Conservation (phyloP, 2,888 invertebrate species). For the Netelia fuscicornis region DNA sequence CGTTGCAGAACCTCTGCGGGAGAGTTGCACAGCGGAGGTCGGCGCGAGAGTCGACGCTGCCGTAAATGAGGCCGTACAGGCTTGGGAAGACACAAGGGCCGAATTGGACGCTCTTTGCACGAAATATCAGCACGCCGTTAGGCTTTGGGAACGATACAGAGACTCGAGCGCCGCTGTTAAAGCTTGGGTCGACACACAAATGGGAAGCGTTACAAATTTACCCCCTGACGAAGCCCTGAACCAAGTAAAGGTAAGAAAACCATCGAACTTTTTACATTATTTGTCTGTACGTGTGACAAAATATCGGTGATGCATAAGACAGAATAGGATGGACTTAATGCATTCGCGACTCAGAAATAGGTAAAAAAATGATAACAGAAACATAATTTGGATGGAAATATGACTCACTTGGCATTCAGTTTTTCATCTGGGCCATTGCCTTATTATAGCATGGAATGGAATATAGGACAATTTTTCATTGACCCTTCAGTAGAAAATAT, state of each 20-base stretch:
- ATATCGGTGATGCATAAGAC: background rate
- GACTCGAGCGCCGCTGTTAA: slow-evolving; percentile 92
- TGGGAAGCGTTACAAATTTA: slow-evolving; percentile 90
- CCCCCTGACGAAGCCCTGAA: slow-evolving; percentile 90
- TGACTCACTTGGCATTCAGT: slow-evolving; percentile 19
- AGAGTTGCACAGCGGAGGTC: slow-evolving; percentile 89
- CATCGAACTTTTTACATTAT: slow-evolving; percentile 33
- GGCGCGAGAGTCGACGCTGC: slow-evolving; percentile 91
- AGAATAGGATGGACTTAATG: background rate
- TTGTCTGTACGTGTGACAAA: background rate
- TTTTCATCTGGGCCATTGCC: slow-evolving; percentile 6
- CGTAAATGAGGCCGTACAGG: slow-evolving; percentile 91
- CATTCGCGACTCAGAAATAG: background rate
- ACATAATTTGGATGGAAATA: background rate
- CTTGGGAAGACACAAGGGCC: slow-evolving; percentile 92
- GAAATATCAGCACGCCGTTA: slow-evolving; percentile 92
- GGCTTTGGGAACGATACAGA: slow-evolving; percentile 92
- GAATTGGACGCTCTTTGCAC: slow-evolving; percentile 91
- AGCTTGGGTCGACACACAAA: slow-evolving; percentile 91
- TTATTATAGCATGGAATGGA: slow-evolving; percentile 7
- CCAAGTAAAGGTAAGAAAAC: slow-evolving; percentile 89
- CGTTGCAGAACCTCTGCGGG: slow-evolving; percentile 90
- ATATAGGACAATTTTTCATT: background rate
- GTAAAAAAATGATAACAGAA: background rate
- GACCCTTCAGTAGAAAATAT: background rate